phyloP scores from a whole-genome alignment of 2,113 vertebrate species.

The Datnioides undecimradiatus region DNA sequence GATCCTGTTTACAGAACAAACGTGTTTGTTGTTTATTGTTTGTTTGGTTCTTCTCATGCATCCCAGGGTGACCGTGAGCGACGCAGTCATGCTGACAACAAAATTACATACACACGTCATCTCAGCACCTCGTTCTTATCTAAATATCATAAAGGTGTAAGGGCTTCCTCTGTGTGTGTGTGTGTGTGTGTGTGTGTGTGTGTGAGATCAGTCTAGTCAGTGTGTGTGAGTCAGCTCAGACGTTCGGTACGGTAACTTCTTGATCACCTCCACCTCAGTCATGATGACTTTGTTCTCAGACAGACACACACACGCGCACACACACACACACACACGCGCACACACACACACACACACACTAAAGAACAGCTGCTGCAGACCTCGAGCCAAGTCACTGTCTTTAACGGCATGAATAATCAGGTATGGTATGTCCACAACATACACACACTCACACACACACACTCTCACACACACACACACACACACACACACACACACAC shows the following conservation, averaged over 20 bases:
- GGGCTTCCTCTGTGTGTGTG: not conserved
- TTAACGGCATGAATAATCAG: constrained; percentile 69
- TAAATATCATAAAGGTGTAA: no score
- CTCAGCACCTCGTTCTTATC: no score
- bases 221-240: constrained; percentile 41
- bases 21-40: no score
- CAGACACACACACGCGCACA: constrained; percentile 20
- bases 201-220: constrained; percentile 39
- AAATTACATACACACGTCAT: no score
- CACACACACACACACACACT: constrained; percentile 28
- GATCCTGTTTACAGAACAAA: no score
- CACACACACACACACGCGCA: constrained; percentile 30
- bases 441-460: constrained; percentile 3
- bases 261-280: constrained; percentile 7
- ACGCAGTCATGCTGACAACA: no score
- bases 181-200: not conserved
- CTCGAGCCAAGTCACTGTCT: constrained; percentile 27
- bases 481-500: not conserved
- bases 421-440: constrained; percentile 44
- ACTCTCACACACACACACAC: constrained; percentile 1
- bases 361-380: constrained; percentile 67
- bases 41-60: no score
- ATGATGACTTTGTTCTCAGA: not conserved
- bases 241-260: not conserved
- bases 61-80: no score